Percentiles rank a stretch among this genome's conserved stretches.
Evolutionary conservation across 2,113 vertebrate genomes (phyloP).

Genomic region (Clarias magur): DNA sequence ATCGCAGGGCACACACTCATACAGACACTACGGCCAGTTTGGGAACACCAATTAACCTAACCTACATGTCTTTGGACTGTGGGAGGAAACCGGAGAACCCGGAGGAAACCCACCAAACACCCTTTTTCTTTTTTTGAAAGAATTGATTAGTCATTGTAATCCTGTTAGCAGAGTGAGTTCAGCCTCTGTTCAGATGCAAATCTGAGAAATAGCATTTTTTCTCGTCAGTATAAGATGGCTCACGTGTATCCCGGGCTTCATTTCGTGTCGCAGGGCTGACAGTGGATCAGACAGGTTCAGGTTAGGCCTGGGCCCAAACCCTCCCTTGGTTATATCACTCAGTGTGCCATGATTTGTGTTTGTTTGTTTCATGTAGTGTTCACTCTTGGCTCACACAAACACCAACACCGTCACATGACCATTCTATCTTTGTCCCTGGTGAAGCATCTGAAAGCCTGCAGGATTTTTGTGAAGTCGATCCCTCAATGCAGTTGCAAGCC

Average conservation of each 20-base stretch:
- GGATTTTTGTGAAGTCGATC: slow-evolving; percentile 58
- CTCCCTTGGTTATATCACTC: background rate
- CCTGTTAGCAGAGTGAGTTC: background rate
- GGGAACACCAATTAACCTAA: too few species aligned
- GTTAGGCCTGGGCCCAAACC: slow-evolving; percentile 49
- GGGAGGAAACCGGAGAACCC: too few species aligned
- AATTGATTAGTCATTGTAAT: background rate
- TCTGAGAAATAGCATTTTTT: background rate
- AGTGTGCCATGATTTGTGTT: background rate
- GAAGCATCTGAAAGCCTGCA: slow-evolving; percentile 64
- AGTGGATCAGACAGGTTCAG: slow-evolving; percentile 74
- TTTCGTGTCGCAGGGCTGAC: slow-evolving; percentile 67
- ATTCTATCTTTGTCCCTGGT: slow-evolving; percentile 46
- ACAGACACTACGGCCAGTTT: too few species aligned
- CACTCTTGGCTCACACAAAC: background rate
- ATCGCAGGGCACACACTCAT: too few species aligned
- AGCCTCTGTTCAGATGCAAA: background rate
- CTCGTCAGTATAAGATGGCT: background rate
- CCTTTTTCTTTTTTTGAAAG: background rate
- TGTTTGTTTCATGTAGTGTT: background rate
- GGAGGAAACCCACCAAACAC: too few species aligned
- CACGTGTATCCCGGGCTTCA: background rate
- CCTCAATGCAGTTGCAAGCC: slow-evolving; percentile 75
- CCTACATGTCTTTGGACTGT: too few species aligned
- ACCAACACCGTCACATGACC: slow-evolving; percentile 28